Base-by-base conservation (phyloP, 2,113 vertebrate species). In the Azemiops feae region DNA sequence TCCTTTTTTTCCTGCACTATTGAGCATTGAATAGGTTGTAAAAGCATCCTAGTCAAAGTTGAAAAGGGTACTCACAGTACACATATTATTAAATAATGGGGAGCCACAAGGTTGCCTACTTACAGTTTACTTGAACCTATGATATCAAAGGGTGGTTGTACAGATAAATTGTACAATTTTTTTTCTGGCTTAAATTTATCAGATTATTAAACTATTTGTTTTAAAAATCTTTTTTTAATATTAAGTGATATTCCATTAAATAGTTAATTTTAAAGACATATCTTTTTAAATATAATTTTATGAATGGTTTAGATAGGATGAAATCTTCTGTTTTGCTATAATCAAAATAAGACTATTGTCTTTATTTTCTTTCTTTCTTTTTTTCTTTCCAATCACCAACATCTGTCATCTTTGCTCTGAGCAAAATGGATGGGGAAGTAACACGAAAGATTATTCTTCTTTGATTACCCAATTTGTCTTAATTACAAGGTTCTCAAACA, bases 381-480 rank as follows among this genome's bases (percentile, higher is more conserved):
- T 93, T 96, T 92, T 9, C 52, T 57, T 93, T 93, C 93, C 95
- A 96, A 96, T 89, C 96, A 94, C 96, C 94, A 96, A 96, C 95
- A 97, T 97, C 96, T 98, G 97, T 97, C 95, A 94, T 97, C 94
- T 91, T 97, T 94, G 95, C 96, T 96, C 14, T 88, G 94, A 97
- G 96, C 96, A 97, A 97, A 98, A 96, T 96, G 94, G 93, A 96
- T 98, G 94, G 92, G 96, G 94, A 96, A 96, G 95, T 97, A 97
- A 97, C 95, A 96, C 95, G 96, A 94, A 97, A 96, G 95, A 97
- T 97, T 97, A 96, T 97, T 97, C 95, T 96, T 96, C 96, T 97
- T 97, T 97, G 94, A 97, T 97, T 97, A 97, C 94, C 95, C 92
- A 94, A 96, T 97, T 98, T 97, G 93, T 97, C 96, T 97, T 98